phyloP scores from a whole-genome alignment of 1,140 invertebrate genomes.

The Oncopodura yosiiana region DNA sequence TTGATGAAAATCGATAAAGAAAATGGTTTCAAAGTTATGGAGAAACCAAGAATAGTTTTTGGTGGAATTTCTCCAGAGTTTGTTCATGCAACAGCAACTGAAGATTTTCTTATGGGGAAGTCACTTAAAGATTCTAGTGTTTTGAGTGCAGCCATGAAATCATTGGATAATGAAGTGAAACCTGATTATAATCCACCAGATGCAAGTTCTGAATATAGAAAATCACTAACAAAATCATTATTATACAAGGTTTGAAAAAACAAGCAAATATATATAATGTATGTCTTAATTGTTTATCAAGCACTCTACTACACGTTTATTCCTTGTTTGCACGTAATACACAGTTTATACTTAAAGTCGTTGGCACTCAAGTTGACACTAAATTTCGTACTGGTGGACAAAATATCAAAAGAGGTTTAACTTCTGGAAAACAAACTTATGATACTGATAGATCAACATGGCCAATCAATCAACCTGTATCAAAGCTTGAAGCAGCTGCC shows the following conservation, averaged over 20 bases:
- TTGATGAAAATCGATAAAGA: conserved; percentile 49
- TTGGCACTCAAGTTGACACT: conserved; percentile 26
- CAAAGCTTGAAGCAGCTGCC: conserved; percentile 41
- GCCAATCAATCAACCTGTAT: conserved; percentile 44
- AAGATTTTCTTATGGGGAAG: conserved; percentile 53
- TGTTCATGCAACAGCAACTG: conserved; percentile 56
- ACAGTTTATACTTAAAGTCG: conserved; percentile 34
- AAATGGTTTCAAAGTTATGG: conserved; percentile 38
- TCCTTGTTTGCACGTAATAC: neutral
- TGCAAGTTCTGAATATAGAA: conserved; percentile 54
- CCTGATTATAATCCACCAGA: conserved; percentile 47
- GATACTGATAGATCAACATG: conserved; percentile 41
- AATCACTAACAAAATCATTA: conserved; percentile 51
- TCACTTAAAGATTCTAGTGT: conserved; percentile 42
- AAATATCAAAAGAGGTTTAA: conserved; percentile 35
- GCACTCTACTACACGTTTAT: no score
- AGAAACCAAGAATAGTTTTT: conserved; percentile 50
- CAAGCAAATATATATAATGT: no score
- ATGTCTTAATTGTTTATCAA: no score
- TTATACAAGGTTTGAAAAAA: conserved; percentile 78
- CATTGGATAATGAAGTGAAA: conserved; percentile 50
- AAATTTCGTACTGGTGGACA: conserved; percentile 20
- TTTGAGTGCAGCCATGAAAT: conserved; percentile 48
- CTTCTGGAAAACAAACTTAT: conserved; percentile 42
- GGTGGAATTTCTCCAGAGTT: conserved; percentile 54